Conservation (phyloP, 2,113 vertebrate species). For the Hemiprocne comata region DNA sequence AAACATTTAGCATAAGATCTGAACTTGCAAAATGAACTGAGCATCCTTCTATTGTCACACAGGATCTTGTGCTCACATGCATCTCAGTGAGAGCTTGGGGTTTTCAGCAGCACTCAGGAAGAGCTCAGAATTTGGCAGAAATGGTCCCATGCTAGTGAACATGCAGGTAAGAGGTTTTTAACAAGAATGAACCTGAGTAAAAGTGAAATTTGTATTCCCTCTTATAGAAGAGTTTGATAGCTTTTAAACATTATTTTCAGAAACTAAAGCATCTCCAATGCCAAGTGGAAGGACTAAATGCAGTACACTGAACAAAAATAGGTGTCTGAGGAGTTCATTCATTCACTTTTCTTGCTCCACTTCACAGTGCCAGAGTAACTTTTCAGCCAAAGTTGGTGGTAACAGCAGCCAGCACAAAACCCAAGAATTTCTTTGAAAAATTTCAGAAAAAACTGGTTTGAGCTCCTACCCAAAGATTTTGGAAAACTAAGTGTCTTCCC, state of each 20-base stretch:
- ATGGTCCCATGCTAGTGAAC: not conserved
- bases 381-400: not conserved
- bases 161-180: not conserved
- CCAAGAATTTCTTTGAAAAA: not conserved
- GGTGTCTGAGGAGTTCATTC: not conserved
- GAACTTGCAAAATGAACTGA: not conserved
- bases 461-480: not conserved
- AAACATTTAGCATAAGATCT: not conserved
- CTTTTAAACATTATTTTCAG: not conserved
- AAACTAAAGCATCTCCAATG: not conserved
- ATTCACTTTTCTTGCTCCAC: not conserved
- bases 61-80: fast-evolving
- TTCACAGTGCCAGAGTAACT: not conserved
- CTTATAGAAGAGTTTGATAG: not conserved
- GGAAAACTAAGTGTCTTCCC: not conserved
- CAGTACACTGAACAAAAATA: not conserved
- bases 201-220: not conserved
- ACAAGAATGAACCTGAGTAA: not conserved
- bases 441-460: not conserved
- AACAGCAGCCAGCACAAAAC: not conserved
- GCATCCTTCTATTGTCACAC: not conserved
- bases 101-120: not conserved
- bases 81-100: not conserved
- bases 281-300: not conserved
- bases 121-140: not conserved